These are phyloP conservation scores for Eidolon dupreanum DNA, from an alignment of 2,797 vertebrate species.

Conservation along the genomic window DNA sequence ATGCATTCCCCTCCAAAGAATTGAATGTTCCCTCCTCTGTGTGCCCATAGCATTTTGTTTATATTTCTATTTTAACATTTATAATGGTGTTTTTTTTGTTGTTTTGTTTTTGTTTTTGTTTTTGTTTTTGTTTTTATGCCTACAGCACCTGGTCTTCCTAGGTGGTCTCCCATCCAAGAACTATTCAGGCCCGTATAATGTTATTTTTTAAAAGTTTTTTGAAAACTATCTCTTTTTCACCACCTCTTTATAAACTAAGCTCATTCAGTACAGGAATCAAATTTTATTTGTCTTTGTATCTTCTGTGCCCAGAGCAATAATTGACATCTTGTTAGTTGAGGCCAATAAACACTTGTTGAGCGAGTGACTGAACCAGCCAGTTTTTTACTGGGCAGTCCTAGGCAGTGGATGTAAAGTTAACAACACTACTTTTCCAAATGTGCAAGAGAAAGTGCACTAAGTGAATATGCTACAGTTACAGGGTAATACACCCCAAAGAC, in stretches of 20 bases:
- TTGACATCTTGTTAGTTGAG: not conserved
- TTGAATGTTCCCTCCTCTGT: not conserved
- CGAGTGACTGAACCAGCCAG: not conserved
- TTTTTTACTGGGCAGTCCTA: not conserved
- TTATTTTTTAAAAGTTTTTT: not conserved
- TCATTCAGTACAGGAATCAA: not conserved
- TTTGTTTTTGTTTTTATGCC: no score
- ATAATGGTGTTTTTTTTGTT: not conserved
- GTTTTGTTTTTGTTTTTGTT: no score
- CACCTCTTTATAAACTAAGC: not conserved
- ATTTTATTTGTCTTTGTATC: not conserved
- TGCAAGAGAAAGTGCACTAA: not conserved
- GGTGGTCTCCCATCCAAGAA: no score
- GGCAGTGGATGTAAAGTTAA: not conserved
- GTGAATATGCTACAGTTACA: not conserved
- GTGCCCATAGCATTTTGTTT: not conserved
- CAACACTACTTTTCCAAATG: not conserved
- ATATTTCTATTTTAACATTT: constrained; percentile 7
- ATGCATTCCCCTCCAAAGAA: not conserved
- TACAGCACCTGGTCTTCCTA: no score
- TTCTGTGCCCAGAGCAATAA: not conserved
- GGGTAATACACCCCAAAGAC: not conserved
- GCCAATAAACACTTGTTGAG: not conserved
- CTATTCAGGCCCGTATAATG: not conserved
- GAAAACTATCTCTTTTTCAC: not conserved